Conservation (phyloP, 2,888 invertebrate genomes). For the Cylloceria caligata region DNA sequence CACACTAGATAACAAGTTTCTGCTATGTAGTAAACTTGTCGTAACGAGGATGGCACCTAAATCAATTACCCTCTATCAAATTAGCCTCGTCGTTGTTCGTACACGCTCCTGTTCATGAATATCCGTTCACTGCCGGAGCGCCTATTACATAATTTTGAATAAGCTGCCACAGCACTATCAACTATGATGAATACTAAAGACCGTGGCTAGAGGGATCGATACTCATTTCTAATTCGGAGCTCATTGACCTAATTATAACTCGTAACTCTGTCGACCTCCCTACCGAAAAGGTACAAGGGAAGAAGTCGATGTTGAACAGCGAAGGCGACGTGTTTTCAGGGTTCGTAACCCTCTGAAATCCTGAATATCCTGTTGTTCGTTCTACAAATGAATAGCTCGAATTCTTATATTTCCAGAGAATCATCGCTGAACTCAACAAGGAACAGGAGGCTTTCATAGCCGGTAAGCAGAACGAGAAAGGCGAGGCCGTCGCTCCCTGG, state of each 20-base stretch:
- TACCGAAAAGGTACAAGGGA: neutral
- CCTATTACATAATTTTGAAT: too few species aligned
- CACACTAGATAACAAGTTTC: neutral
- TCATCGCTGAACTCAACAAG: conserved; percentile 98
- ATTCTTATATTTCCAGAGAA: conserved; percentile 89
- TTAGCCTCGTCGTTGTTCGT: conserved; percentile 12
- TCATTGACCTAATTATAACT: conserved; percentile 64
- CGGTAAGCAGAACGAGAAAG: conserved; percentile 90
- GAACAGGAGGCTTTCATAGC: conserved; percentile 98
- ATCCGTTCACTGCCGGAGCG: too few species aligned
- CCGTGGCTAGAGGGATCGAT: conserved; percentile 47
- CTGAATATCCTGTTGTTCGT: neutral
- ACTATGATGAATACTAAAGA: conserved; percentile 60
- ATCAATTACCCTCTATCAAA: conserved; percentile 9
- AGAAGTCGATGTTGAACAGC: neutral
- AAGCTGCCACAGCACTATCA: too few species aligned
- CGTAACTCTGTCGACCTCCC: conserved; percentile 18
- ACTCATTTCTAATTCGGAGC: conserved; percentile 56
- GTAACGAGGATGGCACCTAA: neutral
- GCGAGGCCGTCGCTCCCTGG: conserved; percentile 95
- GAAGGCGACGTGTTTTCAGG: neutral
- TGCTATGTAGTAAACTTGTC: neutral
- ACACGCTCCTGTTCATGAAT: conserved; percentile 20
- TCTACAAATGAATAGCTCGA: neutral
- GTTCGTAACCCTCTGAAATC: neutral